phyloP scores from a whole-genome alignment of 2,797 vertebrate species.

The Aratinga solstitialis region DNA sequence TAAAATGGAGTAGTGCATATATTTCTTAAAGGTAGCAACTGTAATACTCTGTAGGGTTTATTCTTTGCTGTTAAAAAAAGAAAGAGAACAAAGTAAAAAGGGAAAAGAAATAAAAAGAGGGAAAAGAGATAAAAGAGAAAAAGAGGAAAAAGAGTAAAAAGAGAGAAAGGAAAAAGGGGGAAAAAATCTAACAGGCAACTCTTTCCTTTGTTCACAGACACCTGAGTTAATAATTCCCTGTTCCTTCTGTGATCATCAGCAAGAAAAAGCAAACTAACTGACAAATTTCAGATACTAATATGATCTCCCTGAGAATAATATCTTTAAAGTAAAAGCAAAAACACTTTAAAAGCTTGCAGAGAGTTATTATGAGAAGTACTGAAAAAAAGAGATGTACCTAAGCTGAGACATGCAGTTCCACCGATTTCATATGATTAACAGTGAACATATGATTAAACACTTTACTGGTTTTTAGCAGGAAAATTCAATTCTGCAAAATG shows the following conservation, averaged over 20 bases:
- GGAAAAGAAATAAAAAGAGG: background rate
- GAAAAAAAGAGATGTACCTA: background rate
- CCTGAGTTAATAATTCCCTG: background rate
- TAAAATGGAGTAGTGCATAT: accelerated
- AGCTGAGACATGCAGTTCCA: no score
- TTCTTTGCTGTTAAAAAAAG: background rate
- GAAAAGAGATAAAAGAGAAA: no score
- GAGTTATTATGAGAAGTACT: background rate
- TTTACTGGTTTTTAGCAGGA: background rate
- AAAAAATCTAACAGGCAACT: background rate
- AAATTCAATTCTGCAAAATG: background rate
- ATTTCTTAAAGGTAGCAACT: background rate
- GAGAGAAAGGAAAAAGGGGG: accelerated
- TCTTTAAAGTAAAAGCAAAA: background rate
- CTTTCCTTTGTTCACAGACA: background rate
- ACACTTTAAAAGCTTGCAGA: background rate
- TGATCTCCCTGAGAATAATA: background rate
- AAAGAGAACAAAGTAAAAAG: background rate
- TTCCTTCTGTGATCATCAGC: background rate
- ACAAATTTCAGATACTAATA: background rate
- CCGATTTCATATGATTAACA: background rate
- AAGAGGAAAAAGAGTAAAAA: no score
- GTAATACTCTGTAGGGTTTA: background rate
- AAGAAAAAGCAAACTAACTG: background rate
- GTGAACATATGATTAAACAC: background rate